These are phyloP conservation scores for Drosophila imparisetae DNA, from an alignment of 2,888 invertebrate species.

Conservation along the genomic window DNA sequence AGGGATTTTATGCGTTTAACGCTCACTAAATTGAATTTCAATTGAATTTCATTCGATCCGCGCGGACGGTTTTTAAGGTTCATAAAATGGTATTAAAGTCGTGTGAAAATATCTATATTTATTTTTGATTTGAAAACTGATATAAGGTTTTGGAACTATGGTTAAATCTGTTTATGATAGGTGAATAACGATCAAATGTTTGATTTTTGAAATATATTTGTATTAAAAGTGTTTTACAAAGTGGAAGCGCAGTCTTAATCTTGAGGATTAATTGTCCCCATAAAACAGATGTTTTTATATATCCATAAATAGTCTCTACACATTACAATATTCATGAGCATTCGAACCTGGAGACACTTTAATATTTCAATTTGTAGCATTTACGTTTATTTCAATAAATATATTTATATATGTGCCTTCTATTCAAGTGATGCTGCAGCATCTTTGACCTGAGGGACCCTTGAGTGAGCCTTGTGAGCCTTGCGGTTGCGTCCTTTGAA, in stretches of 20 bases:
- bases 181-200: background rate
- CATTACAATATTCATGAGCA: background rate
- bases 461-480: slow-evolving; percentile 11
- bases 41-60: slow-evolving; percentile 30
- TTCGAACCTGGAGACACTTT: background rate
- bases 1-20: slow-evolving; percentile 41
- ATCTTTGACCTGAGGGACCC: slow-evolving; percentile 20
- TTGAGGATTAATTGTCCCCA: background rate
- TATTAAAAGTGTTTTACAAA: background rate
- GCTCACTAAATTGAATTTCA: slow-evolving; percentile 51
- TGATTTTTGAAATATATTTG: background rate
- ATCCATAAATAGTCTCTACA: background rate
- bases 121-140: background rate
- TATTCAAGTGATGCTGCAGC: slow-evolving; percentile 10
- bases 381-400: background rate
- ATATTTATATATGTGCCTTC: background rate
- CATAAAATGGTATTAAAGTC: background rate
- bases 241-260: background rate
- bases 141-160: background rate
- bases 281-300: background rate
- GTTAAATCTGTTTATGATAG: background rate
- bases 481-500: slow-evolving; percentile 54
- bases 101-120: background rate
- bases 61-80: background rate
- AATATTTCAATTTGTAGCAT: background rate